These are phyloP conservation scores for Actinopyga echinites DNA, from an alignment of 53 echinoderm and acorn worm genomes.

Conservation along the genomic window DNA sequence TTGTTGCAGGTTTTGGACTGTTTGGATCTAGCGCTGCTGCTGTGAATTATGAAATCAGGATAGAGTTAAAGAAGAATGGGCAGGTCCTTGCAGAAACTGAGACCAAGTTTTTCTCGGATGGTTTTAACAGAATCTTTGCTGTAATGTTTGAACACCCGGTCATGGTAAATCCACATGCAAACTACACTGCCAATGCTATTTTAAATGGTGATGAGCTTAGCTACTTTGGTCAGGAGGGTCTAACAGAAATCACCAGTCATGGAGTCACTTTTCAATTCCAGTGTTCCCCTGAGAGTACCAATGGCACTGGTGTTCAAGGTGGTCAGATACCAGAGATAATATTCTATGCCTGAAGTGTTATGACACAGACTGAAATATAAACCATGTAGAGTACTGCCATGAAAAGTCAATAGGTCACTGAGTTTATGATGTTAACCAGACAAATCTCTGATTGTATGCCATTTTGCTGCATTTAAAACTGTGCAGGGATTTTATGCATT, in stretches of 20 bases:
- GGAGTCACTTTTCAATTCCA: constrained; percentile 92
- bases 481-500: too few species aligned
- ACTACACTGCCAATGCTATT: constrained; percentile 95
- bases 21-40: constrained; percentile 95
- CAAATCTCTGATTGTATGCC: too few species aligned
- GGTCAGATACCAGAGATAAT: constrained; percentile 98
- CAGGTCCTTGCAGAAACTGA: constrained; percentile 84
- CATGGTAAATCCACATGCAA: constrained; percentile 87
- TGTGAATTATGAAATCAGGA: constrained; percentile 82
- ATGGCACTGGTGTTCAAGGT: constrained; percentile 98
- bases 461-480: too few species aligned
- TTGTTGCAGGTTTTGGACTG: constrained; percentile 93
- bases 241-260: constrained; percentile 86
- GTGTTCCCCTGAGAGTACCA: constrained; percentile 97
- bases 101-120: constrained; percentile 94
- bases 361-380: too few species aligned
- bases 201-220: constrained; percentile 89
- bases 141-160: constrained; percentile 90
- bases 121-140: constrained; percentile 89
- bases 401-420: too few species aligned
- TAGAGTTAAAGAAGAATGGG: constrained; percentile 84
- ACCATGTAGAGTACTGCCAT: too few species aligned
- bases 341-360: constrained; percentile 75
- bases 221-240: constrained; percentile 96
- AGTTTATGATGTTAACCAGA: too few species aligned